Evolutionary conservation across 2,113 vertebrate genomes (phyloP).

Genomic region (Rattus norvegicus): GRCr8 NC_086034.1:3532001-3532500

Average conservation of each 20-base stretch:
- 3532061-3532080: too few relatives aligned
- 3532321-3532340: too few relatives aligned
- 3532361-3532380: background rate
- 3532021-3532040: background rate
- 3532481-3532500: background rate
- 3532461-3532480: background rate
- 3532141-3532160: background rate
- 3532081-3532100: background rate
- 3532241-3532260: background rate
- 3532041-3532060: constrained; percentile 2
- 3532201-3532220: background rate
- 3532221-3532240: background rate
- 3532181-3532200: background rate
- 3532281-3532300: constrained; percentile 8
- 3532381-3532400: constrained; percentile 28
- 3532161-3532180: background rate
- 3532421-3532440: background rate
- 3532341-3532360: background rate
- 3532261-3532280: constrained; percentile 3
- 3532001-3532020: background rate
- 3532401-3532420: constrained; percentile 14
- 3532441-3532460: constrained; percentile 2
- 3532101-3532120: background rate
- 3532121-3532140: background rate
- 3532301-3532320: constrained; percentile 32